phyloP scores from a whole-genome alignment of 1,140 invertebrate species.

The Pseudomyrmex pallidus region DNA sequence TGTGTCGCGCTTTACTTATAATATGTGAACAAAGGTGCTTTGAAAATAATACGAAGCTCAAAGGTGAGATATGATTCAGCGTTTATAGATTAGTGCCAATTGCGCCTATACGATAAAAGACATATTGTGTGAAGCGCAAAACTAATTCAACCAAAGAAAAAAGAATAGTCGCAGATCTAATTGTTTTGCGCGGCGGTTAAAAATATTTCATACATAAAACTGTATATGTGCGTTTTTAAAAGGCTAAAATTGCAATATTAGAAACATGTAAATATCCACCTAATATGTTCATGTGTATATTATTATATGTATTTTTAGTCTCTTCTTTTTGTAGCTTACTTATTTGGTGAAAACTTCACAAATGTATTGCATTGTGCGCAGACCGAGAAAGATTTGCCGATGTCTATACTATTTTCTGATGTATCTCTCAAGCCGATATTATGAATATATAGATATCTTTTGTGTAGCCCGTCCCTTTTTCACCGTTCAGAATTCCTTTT shows the following conservation, averaged over 20 bases:
- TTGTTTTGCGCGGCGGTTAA: not conserved
- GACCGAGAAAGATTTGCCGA: too few relatives aligned
- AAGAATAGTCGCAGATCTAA: not conserved
- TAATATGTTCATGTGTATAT: too few relatives aligned
- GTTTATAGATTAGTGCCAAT: slow-evolving; percentile 54
- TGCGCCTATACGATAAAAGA: slow-evolving; percentile 12
- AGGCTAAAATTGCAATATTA: too few relatives aligned
- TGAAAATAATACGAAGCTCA: slow-evolving; percentile 40
- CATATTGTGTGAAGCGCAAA: not conserved
- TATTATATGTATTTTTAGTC: too few relatives aligned
- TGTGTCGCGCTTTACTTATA: slow-evolving; percentile 1
- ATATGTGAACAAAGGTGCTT: slow-evolving; percentile 43
- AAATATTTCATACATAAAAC: not conserved
- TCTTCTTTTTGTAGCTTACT: too few relatives aligned
- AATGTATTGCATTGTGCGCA: too few relatives aligned
- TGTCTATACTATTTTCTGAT: too few relatives aligned
- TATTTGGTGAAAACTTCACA: too few relatives aligned
- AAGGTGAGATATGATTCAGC: slow-evolving; percentile 49
- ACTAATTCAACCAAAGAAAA: not conserved
- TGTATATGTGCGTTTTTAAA: too few relatives aligned
- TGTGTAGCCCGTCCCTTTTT: too few relatives aligned
- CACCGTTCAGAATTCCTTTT: not conserved
- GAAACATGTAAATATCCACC: too few relatives aligned
- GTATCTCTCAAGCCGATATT: too few relatives aligned
- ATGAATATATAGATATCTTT: not conserved